Evolutionary conservation across 2,797 vertebrate species (phyloP), one percentile per base, ranked within the genome.

Genomic region (Cynopterus sphinx): DNA sequence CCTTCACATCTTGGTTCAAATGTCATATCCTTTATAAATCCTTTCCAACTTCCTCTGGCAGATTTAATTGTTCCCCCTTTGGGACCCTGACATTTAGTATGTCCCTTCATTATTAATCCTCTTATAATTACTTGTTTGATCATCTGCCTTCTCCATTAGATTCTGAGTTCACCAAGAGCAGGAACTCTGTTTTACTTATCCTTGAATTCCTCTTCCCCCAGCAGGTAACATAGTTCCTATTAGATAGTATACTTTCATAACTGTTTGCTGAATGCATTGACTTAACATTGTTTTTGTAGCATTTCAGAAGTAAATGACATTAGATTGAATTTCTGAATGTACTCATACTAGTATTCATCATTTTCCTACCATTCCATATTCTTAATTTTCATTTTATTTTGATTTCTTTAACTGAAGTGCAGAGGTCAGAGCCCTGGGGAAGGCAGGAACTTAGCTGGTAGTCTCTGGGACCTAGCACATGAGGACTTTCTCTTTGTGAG

Each of bases 21-120:
- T 95, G 71, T 87, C 94, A 95, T 93, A 78, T 95, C 94, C 81
- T 96, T 94, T 93, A 88, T 96, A 94, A 96, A 95, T 96, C 87
- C 49, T 92, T 79, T 41, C 53, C 61, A 88, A 57, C 74, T 13
- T 84, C 51, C 55, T 96, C 84, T 74, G 57, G 82, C 81, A 95
- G 71, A 88, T 95, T 93, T 95, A 96, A 95, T 95, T 94, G 89
- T 97, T 93, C 67, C 89, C 87, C n/a, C 43, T 94, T 94, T 87
- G 95, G 94, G 65, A 91, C 75, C 70, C 90, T 96, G 91, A 85
- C 93, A 97, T 97, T 98, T 96, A 91, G 9, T 94, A n/a, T 96
- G 85, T 93, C 87, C 93, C 88, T 93, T 97, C 94, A 95, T 96
- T 97, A 94, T n/a, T 93, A 90, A 93, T 97, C 93, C 75, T 92